Evolutionary conservation across 1,140 invertebrate genomes (phyloP), one percentile per base, ranked within the genome.

Genomic region (Cotesia vestalis): DNA sequence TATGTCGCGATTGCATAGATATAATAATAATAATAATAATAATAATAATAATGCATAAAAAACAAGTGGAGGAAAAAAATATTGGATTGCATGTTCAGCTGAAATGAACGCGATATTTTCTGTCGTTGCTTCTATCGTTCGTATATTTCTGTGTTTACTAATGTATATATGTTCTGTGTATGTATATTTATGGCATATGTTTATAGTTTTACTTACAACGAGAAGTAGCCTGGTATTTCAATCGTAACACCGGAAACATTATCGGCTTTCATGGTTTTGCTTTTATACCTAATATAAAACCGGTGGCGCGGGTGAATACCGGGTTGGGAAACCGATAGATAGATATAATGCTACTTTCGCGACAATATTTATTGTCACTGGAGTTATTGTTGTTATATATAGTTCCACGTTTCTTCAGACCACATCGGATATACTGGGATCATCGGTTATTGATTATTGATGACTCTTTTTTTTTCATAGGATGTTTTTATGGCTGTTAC

Each of bases 31-130:
- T 46, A 46, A 55, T 34, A 12, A 55, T 34, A 12, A 64, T 74
- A 77, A 78, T 79, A 77, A 20, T 38, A 14, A 46, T 14, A 4
- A 40, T 46, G n/a, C 36, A 17, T 46, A 8, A 38, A 38, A 20
- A 46, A 75, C 36, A 68, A 72, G 53, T 74, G 55, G 9, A 72
- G 60, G 52, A 68, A 75, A 77, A 76, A 75, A 57, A 73, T 75
- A 69, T 77, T 71, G 51, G 20, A 64, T 79, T 64, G 77, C 76
- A 75, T 78, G 73, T 75, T 67, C 61, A 61, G 55, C 53, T 67
- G 11, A 20, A 68, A 71, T 78, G 64, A 79, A 40, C 64, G 62
- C 38, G 66, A 71, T 34, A 55, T 14, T 71, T 70, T 61, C 35
- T 55, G 53, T 17, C 4, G 2, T n/a, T n/a, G 53, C n/a, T 14